These are phyloP conservation scores for Spodoptera littoralis DNA, from an alignment of 2,888 invertebrate species.

Conservation along the genomic window DNA sequence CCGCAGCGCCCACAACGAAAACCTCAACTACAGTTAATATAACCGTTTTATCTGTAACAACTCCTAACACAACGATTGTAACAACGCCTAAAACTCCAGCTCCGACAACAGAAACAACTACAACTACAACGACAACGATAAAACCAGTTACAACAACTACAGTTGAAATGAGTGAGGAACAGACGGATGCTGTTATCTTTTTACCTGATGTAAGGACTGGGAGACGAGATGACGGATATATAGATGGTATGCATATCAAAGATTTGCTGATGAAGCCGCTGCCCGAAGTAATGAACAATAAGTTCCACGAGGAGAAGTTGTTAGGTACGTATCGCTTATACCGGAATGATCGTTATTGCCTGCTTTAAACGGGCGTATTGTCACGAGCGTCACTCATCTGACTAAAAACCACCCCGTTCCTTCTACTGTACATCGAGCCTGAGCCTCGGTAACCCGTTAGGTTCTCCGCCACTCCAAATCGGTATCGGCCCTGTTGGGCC, in stretches of 20 bases:
- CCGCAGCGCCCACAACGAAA: neutral
- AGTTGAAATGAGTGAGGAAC: slow-evolving; percentile 14
- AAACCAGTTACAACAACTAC: slow-evolving; percentile 5
- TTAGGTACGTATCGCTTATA: slow-evolving; percentile 36
- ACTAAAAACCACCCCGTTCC: too few species aligned
- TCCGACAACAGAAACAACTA: slow-evolving; percentile 1
- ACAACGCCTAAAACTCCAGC: slow-evolving; percentile 3
- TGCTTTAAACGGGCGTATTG: too few species aligned
- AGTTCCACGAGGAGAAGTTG: slow-evolving; percentile 55
- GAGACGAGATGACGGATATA: slow-evolving; percentile 49
- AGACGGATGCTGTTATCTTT: slow-evolving; percentile 66
- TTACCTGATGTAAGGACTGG: slow-evolving; percentile 66
- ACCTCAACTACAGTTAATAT: neutral
- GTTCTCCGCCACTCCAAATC: too few species aligned
- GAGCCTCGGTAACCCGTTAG: too few species aligned
- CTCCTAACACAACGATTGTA: neutral
- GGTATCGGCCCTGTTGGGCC: too few species aligned
- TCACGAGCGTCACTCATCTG: too few species aligned
- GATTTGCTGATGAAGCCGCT: slow-evolving; percentile 56
- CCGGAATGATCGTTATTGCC: too few species aligned
- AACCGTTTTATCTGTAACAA: neutral
- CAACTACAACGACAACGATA: neutral
- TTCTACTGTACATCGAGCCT: too few species aligned
- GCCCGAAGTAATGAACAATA: slow-evolving; percentile 56
- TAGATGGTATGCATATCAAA: slow-evolving; percentile 43